Evolutionary conservation across 2,113 vertebrate species (phyloP), one percentile per base, ranked within the genome.

Genomic region (Tichodroma muraria): DNA sequence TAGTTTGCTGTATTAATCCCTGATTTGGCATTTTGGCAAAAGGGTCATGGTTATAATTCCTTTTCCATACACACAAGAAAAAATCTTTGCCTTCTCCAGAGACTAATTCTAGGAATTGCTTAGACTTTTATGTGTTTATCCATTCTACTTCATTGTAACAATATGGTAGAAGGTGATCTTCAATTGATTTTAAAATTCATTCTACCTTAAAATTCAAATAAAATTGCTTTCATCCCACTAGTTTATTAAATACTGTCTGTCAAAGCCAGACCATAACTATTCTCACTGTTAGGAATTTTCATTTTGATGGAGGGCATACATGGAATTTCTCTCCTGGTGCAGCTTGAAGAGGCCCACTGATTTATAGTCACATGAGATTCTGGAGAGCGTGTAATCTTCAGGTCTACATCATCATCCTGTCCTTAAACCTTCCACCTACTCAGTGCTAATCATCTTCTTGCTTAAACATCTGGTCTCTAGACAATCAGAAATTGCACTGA

Each of bases 391-490:
- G 40, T 31, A 66, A 4, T 93, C 73, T 80, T 93, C 44, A 49
- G 13, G 50, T 90, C 45, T 47, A 15, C 31, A 4, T 70, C 85
- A 92, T 75, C 57, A 84, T 53, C 25, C 68, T 91, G 71, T 60
- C n/a, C 71, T 95, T 45, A 89, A 78, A 70, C 47, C 24, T 91
- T 91, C 63, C 14, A 4, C 68, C 60, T 81, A 70, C 81, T 66
- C 70, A 73, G 42, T 16, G 44, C 30, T 95, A 84, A 81, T 91
- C 66, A 52, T 76, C 16, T 77, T 78, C 56, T 85, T 82, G 47
- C 59, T 95, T 71, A 88, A 94, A 89, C 75, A 80, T 85, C 87
- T 92, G 63, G 42, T 65, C 42, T 89, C 80, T 61, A 87, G 84
- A 73, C 42, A 91, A 23, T 22, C 33, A 89, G 89, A 94, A 93